A percentile compares a stretch with the other conserved stretches of the same genome.
Evolutionary conservation across 2,888 invertebrate genomes (phyloP).

Genomic region (Eilema sororculum): DNA sequence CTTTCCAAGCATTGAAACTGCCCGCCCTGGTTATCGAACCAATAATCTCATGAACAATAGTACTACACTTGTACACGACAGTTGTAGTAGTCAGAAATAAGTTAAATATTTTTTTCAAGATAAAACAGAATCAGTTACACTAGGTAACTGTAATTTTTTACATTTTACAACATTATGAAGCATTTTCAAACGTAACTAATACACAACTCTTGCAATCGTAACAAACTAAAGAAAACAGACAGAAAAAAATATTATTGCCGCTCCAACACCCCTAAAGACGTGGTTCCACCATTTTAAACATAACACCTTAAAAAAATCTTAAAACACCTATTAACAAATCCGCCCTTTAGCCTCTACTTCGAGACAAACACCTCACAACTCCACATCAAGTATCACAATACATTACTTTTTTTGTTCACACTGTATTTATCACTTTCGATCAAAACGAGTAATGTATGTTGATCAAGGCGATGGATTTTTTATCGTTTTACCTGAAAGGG

Average conservation of each 20-base stretch:
- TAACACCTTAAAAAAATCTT: conserved; percentile 60
- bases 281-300: conserved; percentile 46
- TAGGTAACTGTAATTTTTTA: neutral
- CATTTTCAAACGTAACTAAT: conserved; percentile 5
- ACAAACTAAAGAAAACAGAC: conserved; percentile 42
- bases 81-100: neutral
- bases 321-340: conserved; percentile 66
- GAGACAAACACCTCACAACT: neutral
- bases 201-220: conserved; percentile 24
- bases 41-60: no score
- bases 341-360: conserved; percentile 19
- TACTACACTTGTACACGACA: no score
- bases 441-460: conserved; percentile 7
- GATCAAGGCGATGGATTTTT: neutral
- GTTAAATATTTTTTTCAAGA: neutral
- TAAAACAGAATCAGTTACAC: neutral
- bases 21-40: no score
- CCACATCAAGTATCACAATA: neutral
- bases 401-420: neutral
- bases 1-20: neutral
- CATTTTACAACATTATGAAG: neutral
- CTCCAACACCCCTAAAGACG: conserved; percentile 41
- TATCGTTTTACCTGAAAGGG: conserved; percentile 48
- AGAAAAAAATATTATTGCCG: conserved; percentile 32
- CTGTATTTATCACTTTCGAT: neutral